Evolutionary conservation across 2,113 vertebrate genomes (phyloP).

Genomic region (Poeciliopsis turrubarensis): DNA sequence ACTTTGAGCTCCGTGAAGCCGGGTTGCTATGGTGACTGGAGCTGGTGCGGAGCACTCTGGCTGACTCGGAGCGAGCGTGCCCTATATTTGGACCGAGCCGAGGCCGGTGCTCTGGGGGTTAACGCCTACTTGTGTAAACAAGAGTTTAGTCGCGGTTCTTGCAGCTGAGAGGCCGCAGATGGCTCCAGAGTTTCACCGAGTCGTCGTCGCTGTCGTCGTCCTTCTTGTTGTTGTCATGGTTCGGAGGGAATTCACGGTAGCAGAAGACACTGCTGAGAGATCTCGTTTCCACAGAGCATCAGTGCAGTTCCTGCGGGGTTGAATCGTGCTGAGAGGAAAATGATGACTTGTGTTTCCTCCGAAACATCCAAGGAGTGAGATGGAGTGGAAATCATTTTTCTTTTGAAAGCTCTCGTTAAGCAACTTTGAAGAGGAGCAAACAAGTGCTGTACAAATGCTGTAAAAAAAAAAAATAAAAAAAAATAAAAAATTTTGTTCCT

Average conservation of each 20-base stretch:
- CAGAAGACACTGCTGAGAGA: neutral
- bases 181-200: conserved; percentile 8
- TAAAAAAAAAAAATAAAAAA: too few species aligned
- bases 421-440: too few species aligned
- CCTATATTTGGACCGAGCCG: conserved; percentile 73
- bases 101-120: conserved; percentile 66
- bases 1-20: conserved; percentile 63
- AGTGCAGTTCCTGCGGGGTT: neutral
- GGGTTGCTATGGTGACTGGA: conserved; percentile 69
- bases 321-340: neutral
- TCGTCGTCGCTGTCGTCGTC: neutral
- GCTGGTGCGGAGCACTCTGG: conserved; percentile 69
- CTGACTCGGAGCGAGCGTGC: conserved; percentile 48
- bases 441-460: too few species aligned
- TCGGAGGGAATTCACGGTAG: neutral
- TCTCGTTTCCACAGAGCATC: neutral
- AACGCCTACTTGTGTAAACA: conserved; percentile 67
- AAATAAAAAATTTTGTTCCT: too few species aligned
- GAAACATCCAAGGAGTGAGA: neutral
- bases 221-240: conserved; percentile 2
- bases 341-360: neutral
- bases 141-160: conserved; percentile 49
- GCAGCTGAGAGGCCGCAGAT: conserved; percentile 17
- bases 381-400: too few species aligned
- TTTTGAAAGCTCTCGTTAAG: too few species aligned